Percentiles rank a stretch among this genome's conserved stretches.
Conservation (phyloP, 2,797 vertebrate genomes). For the Pelochelys cantorii region DNA sequence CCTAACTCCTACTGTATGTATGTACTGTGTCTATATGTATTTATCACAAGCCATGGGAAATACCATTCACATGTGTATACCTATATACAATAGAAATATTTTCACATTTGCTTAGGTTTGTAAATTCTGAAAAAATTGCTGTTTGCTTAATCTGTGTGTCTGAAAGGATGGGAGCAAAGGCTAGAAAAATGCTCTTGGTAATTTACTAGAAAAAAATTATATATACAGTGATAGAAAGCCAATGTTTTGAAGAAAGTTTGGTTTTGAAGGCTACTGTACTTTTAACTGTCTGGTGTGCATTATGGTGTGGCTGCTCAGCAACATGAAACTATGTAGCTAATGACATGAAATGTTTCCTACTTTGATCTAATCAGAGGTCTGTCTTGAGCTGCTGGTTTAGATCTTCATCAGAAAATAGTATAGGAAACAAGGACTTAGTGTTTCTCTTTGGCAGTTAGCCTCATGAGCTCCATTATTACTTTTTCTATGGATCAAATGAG, state of each 20-base stretch:
- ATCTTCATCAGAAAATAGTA: constrained; percentile 76
- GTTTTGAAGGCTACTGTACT: constrained; percentile 56
- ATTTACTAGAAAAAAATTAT: not conserved
- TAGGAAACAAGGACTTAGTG: constrained; percentile 75
- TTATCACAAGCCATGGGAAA: not conserved
- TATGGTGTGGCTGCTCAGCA: constrained; percentile 71
- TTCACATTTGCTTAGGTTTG: not conserved
- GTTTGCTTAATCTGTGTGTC: not conserved
- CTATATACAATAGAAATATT: constrained; percentile 33
- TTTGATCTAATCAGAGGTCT: constrained; percentile 80
- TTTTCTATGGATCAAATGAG: constrained; percentile 63
- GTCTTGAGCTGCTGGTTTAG: constrained; percentile 76
- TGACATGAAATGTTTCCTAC: constrained; percentile 73
- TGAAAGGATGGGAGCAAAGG: not conserved
- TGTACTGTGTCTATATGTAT: not conserved
- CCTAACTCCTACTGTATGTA: no score
- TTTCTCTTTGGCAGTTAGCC: constrained; percentile 76
- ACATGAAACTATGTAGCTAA: constrained; percentile 76
- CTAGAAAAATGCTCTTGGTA: not conserved
- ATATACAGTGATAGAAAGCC: not conserved
- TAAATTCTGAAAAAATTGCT: constrained; percentile 29
- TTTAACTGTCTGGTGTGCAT: constrained; percentile 72
- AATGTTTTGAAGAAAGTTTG: not conserved
- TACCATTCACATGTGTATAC: not conserved
- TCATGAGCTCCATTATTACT: constrained; percentile 65